These are phyloP conservation scores for Coccyzus lansbergi DNA, from an alignment of 2,797 vertebrate species.

Conservation along the genomic window DNA sequence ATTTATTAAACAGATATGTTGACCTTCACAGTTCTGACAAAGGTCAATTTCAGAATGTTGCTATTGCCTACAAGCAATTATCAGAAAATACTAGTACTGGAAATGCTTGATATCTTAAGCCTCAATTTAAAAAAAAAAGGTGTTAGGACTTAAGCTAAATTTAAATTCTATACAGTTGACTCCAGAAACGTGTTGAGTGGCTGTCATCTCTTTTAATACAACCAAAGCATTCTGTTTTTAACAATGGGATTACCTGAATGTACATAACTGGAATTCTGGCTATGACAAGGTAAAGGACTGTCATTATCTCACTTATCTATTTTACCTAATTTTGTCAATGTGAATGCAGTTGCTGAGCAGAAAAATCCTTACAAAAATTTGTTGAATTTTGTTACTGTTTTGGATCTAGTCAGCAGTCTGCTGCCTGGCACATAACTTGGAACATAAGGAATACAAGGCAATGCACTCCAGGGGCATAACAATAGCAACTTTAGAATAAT, in stretches of 20 bases:
- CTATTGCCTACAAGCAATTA: background rate
- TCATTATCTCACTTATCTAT: background rate
- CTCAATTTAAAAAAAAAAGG: background rate
- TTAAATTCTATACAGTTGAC: background rate
- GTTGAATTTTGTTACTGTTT: background rate
- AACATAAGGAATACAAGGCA: background rate
- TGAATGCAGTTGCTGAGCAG: background rate
- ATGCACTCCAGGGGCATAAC: background rate
- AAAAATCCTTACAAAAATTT: background rate
- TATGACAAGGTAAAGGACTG: background rate
- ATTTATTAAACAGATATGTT: conserved; percentile 51
- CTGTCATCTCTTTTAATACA: conserved; percentile 30
- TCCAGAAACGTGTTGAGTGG: background rate
- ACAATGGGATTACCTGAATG: conserved; percentile 18
- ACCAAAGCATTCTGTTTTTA: conserved; percentile 50
- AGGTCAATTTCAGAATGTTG: conserved; percentile 16
- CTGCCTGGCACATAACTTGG: background rate
- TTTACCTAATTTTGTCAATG: background rate
- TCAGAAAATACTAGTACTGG: background rate
- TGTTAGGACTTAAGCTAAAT: background rate
- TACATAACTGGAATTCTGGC: background rate
- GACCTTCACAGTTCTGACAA: conserved; percentile 41
- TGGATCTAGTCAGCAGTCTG: background rate
- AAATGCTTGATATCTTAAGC: background rate
- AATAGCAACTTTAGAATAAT: background rate